Evolutionary conservation across 2,888 invertebrate genomes (phyloP).

Genomic region (Podabrus alpinus): DNA sequence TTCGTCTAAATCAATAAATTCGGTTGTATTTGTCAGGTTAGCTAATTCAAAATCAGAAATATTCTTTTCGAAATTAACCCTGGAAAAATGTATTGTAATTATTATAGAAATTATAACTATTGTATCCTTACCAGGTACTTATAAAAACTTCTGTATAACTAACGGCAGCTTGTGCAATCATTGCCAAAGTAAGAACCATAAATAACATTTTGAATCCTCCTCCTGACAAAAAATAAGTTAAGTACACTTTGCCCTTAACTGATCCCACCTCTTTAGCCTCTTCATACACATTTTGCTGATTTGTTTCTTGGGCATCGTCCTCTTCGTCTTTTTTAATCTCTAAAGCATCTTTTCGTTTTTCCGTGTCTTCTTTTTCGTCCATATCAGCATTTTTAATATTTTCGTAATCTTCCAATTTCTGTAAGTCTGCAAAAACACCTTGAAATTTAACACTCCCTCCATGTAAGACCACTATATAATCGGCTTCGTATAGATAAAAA

Average conservation of each 20-base stretch:
- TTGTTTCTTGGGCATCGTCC: background rate
- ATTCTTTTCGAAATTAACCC: background rate
- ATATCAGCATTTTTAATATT: background rate
- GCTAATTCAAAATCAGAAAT: background rate
- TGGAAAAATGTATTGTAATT: background rate
- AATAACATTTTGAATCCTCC: constrained; percentile 36
- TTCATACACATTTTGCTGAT: constrained; percentile 23
- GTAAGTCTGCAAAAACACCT: background rate
- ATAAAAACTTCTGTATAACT: constrained; percentile 36
- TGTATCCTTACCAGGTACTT: constrained; percentile 7
- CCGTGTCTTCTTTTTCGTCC: background rate
- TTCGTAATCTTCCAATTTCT: background rate
- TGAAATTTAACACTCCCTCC: background rate
- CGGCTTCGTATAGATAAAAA: constrained; percentile 4
- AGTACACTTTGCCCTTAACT: constrained; percentile 37
- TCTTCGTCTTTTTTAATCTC: background rate
- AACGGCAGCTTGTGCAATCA: constrained; percentile 31
- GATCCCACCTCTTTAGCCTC: constrained; percentile 39
- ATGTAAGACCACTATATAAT: background rate
- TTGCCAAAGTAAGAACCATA: constrained; percentile 25
- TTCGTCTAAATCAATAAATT: background rate
- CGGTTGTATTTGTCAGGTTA: background rate
- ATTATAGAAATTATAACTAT: too few species aligned
- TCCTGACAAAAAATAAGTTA: constrained; percentile 35
- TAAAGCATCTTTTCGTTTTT: background rate